Percentiles rank a stretch among this genome's conserved stretches.
phyloP scores from a whole-genome alignment of 2,888 invertebrate species.

The Scaeva pyrastri region DNA sequence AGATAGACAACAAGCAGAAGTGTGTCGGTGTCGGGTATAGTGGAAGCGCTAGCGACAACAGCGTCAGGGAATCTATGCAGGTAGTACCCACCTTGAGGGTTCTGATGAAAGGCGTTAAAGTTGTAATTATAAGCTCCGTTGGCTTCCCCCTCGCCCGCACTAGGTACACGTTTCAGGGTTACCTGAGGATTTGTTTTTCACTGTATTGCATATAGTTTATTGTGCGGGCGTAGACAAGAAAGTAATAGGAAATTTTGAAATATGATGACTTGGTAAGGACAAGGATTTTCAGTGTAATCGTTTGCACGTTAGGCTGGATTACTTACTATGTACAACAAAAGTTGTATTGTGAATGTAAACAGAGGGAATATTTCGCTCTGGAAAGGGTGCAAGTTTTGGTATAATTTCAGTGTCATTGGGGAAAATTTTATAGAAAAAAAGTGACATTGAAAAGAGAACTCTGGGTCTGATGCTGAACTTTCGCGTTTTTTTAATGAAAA shows the following conservation, averaged over 20 bases:
- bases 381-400: too few relatives aligned
- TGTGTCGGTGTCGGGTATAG: not conserved
- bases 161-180: conserved; percentile 20
- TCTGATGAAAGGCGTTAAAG: conserved; percentile 22
- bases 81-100: conserved; percentile 6
- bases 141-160: not conserved
- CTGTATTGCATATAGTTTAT: conserved; percentile 23
- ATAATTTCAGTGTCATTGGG: too few relatives aligned
- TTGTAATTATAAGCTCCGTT: conserved; percentile 35
- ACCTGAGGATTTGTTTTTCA: conserved; percentile 33
- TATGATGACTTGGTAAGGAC: conserved; percentile 13
- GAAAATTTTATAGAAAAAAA: too few relatives aligned
- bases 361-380: not conserved
- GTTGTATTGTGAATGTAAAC: not conserved
- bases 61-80: not conserved
- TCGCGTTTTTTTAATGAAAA: too few relatives aligned
- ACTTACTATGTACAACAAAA: too few relatives aligned
- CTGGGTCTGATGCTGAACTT: too few relatives aligned
- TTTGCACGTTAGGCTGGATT: conserved; percentile 12
- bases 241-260: conserved; percentile 48
- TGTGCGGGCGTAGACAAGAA: conserved; percentile 26
- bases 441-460: too few relatives aligned
- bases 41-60: too few relatives aligned
- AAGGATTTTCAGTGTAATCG: not conserved
- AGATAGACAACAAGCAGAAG: not conserved